Evolutionary conservation across 2,888 invertebrate species (phyloP), one percentile per base, ranked within the genome.

Genomic region (Harpalus rubripes): DNA sequence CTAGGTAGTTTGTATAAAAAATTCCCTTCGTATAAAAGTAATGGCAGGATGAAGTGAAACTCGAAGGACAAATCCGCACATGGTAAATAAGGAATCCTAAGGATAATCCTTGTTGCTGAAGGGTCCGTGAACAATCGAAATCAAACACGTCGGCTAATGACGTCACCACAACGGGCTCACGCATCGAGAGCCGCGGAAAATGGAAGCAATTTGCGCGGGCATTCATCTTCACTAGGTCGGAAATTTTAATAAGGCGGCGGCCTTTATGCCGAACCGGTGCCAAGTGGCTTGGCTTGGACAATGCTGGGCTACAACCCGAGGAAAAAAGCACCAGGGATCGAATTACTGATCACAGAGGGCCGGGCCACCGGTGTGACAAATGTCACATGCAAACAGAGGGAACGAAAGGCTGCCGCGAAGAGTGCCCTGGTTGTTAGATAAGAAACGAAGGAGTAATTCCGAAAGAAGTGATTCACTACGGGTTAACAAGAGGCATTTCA

Each of bases 231-330:
- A 91, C 90, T 91, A 91, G 91, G 90, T 91, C 89, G 91, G 91
- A 92, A 92, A 92, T 92, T 92, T 92, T 92, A 92, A 92, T 92
- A 92, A 92, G 91, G 90, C 90, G 89, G 74, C 26, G 32, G 83
- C 72, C 74, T 78, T 78, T 78, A 78, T 78, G 26, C 78, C n/a
- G 78, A 58, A 78, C 78, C 78, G 56, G 10, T 78, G 56, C 26
- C 56, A 16, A 32, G 32, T 72, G 41, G 72, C 44, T 58, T 26
- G 58, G 16, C 58, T 18, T 76, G 56, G 74, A 74, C 52, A 56
- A 74, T 52, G 52, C 74, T 12, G 7, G 52, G 65, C 16, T 52
- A 16, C 44, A 52, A 10, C 74, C 74, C 58, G 78, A 52, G 76
- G 56, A 76, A 76, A 74, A 76, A 76, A 56, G 18, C 76, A 26